Evolutionary conservation across 2,888 invertebrate genomes (phyloP).

Genomic region (Scaeva pyrastri): DNA sequence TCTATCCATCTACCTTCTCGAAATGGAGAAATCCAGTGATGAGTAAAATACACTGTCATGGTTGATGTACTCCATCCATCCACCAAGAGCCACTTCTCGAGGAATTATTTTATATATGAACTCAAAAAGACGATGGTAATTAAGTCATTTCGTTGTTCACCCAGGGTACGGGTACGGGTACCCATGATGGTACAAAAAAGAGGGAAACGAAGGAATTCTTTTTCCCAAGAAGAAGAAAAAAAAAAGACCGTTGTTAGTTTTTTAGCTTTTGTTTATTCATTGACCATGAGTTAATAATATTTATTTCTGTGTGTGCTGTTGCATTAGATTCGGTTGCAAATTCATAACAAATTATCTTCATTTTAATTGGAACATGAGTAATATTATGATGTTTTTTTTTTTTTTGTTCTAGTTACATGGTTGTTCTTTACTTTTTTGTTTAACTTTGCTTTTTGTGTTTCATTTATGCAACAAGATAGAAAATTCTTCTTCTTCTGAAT

Average conservation of each 20-base stretch:
- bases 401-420: too few relatives aligned
- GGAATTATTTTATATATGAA: neutral
- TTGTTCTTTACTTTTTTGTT: too few relatives aligned
- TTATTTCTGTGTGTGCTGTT: conserved; percentile 5
- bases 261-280: conserved; percentile 1
- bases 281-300: conserved; percentile 28
- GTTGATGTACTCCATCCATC: conserved; percentile 10
- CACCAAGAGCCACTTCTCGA: conserved; percentile 1
- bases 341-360: neutral
- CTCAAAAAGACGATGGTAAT: conserved; percentile 21
- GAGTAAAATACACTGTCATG: conserved; percentile 23
- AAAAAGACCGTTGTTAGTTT: neutral
- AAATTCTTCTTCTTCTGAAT: too few relatives aligned
- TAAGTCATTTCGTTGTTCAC: conserved; percentile 12
- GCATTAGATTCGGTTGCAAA: conserved; percentile 8
- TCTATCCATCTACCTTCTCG: neutral
- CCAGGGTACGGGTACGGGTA: too few relatives aligned
- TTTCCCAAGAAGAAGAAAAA: conserved; percentile 10
- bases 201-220: neutral
- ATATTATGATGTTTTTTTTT: too few relatives aligned
- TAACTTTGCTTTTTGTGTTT: too few relatives aligned
- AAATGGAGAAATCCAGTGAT: conserved; percentile 11
- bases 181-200: neutral
- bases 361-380: conserved; percentile 14
- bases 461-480: too few relatives aligned